Percentiles rank a stretch among this genome's conserved stretches.
These are phyloP conservation scores for Leptogaster cylindrica DNA, from an alignment of 2,888 invertebrate genomes.

Conservation along the genomic window DNA sequence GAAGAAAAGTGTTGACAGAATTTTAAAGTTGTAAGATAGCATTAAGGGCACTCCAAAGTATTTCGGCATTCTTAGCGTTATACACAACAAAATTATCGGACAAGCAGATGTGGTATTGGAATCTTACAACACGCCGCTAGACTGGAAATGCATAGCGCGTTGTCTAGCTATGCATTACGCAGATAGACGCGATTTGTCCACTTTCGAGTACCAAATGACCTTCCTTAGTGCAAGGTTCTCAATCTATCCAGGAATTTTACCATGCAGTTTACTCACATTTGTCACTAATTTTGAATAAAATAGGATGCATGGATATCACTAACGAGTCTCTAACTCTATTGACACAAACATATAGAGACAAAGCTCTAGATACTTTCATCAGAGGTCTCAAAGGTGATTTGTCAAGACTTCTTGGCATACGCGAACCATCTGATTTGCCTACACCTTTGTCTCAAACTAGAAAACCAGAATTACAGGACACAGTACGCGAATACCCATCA, in stretches of 20 bases:
- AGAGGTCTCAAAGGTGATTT: neutral
- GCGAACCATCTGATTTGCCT: no score
- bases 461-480: no score
- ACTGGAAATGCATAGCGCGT: slow-evolving; percentile 9
- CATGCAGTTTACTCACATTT: neutral
- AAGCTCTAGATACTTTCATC: neutral
- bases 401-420: neutral
- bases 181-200: slow-evolving; percentile 43
- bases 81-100: slow-evolving; percentile 42
- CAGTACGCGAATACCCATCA: no score
- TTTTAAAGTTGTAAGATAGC: slow-evolving; percentile 3
- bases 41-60: slow-evolving; percentile 37
- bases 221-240: neutral
- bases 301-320: neutral
- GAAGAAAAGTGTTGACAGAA: slow-evolving; percentile 23
- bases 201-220: slow-evolving; percentile 35
- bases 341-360: neutral
- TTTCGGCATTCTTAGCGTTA: slow-evolving; percentile 38
- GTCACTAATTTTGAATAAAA: neutral
- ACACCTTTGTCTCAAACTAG: no score
- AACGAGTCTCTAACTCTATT: neutral
- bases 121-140: slow-evolving; percentile 39
- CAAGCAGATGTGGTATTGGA: slow-evolving; percentile 41
- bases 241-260: neutral
- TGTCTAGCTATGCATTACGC: slow-evolving; percentile 41